phyloP scores from a whole-genome alignment of 1,140 invertebrate genomes.

The Procambarus virginalis region DNA sequence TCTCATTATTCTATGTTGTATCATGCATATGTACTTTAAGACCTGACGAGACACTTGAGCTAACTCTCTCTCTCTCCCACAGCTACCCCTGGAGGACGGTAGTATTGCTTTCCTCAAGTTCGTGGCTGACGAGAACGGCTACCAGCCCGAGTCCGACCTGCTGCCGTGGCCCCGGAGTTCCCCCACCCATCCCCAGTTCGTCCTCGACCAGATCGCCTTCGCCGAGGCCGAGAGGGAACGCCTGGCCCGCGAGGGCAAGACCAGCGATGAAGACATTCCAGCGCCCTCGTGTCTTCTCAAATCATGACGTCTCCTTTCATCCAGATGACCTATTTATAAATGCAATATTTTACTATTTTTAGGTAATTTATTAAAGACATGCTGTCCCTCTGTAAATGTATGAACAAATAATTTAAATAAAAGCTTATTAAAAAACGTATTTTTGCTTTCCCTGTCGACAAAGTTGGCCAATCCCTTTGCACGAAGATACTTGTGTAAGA shows the following conservation, averaged over 20 bases:
- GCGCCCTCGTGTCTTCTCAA: background rate
- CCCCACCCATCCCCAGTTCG: constrained; percentile 41
- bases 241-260: background rate
- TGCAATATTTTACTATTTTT: too few relatives aligned
- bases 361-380: too few relatives aligned
- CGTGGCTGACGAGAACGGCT: constrained; percentile 34
- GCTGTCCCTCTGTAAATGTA: too few relatives aligned
- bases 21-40: background rate
- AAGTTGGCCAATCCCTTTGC: too few relatives aligned
- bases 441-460: too few relatives aligned
- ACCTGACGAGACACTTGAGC: background rate
- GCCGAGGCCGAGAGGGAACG: constrained; percentile 1
- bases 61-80: background rate
- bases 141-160: constrained; percentile 12
- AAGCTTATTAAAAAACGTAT: too few relatives aligned
- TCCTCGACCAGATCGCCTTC: constrained; percentile 40
- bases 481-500: too few relatives aligned
- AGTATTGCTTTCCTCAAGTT: background rate
- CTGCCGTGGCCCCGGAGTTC: constrained; percentile 35
- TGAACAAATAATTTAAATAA: too few relatives aligned
- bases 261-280: background rate
- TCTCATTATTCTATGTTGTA: background rate
- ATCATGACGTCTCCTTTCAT: background rate
- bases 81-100: constrained; percentile 45
- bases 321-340: background rate